phyloP scores from a whole-genome alignment of 2,888 invertebrate genomes.

The Pterobdella sp. region DNA sequence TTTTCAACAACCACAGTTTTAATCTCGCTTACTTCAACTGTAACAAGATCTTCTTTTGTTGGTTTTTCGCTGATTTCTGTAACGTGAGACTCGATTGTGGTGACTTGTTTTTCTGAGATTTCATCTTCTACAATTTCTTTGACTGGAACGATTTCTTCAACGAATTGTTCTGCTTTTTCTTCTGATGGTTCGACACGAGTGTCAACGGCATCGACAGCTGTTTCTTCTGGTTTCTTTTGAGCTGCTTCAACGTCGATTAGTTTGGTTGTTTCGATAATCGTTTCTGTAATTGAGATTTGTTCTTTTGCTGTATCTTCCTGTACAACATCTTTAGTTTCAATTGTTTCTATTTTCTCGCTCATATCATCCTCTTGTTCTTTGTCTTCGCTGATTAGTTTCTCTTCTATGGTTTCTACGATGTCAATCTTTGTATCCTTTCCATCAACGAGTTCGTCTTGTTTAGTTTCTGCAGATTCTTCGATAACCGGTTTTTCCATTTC shows the following conservation, averaged over 20 bases:
- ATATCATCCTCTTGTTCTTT: too few species aligned
- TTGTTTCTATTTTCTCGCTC: background rate
- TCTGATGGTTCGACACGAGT: background rate
- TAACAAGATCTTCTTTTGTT: conserved; percentile 7
- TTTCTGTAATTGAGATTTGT: too few species aligned
- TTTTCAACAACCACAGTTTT: background rate
- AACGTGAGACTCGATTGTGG: conserved; percentile 6
- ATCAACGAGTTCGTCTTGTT: too few species aligned
- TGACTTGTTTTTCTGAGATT: background rate
- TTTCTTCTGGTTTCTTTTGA: background rate
- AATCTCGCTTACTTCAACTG: background rate
- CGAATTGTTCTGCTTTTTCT: background rate
- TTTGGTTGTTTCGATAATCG: background rate
- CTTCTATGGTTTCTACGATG: too few species aligned
- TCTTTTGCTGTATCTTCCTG: background rate
- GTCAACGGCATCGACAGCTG: background rate
- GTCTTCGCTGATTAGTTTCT: too few species aligned
- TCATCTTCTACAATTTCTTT: background rate
- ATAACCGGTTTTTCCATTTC: too few species aligned
- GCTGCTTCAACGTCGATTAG: background rate
- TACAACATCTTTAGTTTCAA: background rate
- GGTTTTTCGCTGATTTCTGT: conserved; percentile 30
- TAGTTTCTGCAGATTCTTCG: too few species aligned
- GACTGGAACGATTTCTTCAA: background rate
- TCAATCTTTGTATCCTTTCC: too few species aligned